Base-by-base conservation (phyloP, 2,888 invertebrate genomes). In the Drosophila testacea region DNA sequence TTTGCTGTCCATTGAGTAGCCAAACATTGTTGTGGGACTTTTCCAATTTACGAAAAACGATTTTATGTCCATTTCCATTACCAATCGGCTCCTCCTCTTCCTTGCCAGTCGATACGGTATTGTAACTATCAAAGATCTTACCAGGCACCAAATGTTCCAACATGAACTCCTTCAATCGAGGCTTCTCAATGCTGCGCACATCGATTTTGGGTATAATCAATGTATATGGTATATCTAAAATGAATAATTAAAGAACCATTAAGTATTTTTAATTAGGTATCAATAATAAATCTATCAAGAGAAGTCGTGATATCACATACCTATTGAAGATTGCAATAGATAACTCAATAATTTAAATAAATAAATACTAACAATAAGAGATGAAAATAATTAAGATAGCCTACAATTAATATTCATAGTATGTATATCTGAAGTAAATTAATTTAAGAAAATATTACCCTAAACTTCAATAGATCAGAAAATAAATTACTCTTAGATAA, bases 61-160 rank as follows among this genome's bases (percentile, higher is more conserved):
- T 92, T 88, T 91, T 90, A 92, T 94, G 91, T 92, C 93, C 87
- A 91, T 93, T 91, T 71, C 92, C 89, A 90, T 93, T 90, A 87
- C 93, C 83, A 93, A 93, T 83, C 13, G 88, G 76, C 92, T 94
- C 90, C 90, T 93, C 90, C 90, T 93, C 90, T 82, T 92, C 85
- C 93, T 91, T 87, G 73, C 91, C 90, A 64, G 84, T 90, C 81
- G 75, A 27, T 44, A 47, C 57, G 11, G 78, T 69, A 27, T 65
- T 89, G 73, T 92, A 92, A 69, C 90, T 90, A 83, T 94, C 93
- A 70, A 94, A 92, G 76, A 93, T 93, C 76, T 93, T 92, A 11
- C 94, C 94, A 22, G 94, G 93, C 70, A 95, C 93, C 81, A 95
- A 93, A 89, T 95, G 95, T 83, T 94, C 94, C 80, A 94, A 90